A percentile compares a stretch with the other conserved stretches of the same genome.
phyloP scores from a whole-genome alignment of 2,888 invertebrate species.

The Tenthredo distinguenda region DNA sequence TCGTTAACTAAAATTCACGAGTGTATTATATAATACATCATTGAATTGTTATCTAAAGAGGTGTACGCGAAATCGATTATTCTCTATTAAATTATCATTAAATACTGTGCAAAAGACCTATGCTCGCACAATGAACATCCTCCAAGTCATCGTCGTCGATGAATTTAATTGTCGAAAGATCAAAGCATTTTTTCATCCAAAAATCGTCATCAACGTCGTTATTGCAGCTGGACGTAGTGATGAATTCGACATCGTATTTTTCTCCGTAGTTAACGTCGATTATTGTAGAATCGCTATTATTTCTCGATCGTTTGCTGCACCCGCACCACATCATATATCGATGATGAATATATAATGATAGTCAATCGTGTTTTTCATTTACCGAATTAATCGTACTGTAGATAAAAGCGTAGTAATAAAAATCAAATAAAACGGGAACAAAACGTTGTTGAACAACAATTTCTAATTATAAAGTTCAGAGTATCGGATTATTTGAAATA shows the following conservation, averaged over 20 bases:
- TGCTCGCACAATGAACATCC: conserved; percentile 38
- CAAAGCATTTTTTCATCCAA: conserved; percentile 64
- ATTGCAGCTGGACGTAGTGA: not conserved
- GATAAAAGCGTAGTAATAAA: not conserved
- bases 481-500: conserved; percentile 6
- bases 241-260: conserved; percentile 17
- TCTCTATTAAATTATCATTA: not conserved
- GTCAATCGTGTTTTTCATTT: not conserved
- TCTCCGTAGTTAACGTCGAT: not conserved
- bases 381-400: not conserved
- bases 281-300: conserved; percentile 60
- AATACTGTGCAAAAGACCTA: conserved; percentile 39
- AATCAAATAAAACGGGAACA: not conserved
- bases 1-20: not conserved
- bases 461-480: not conserved
- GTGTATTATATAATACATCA: not conserved
- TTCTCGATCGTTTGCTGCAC: conserved; percentile 62
- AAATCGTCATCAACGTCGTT: conserved; percentile 10
- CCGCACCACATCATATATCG: conserved; percentile 68
- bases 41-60: not conserved
- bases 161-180: conserved; percentile 72
- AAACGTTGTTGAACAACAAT: not conserved
- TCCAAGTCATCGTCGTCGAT: conserved; percentile 73
- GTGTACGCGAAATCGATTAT: not conserved
- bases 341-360: not conserved